Conservation (phyloP, 1,140 invertebrate species). For the Galleria mellonella region DNA sequence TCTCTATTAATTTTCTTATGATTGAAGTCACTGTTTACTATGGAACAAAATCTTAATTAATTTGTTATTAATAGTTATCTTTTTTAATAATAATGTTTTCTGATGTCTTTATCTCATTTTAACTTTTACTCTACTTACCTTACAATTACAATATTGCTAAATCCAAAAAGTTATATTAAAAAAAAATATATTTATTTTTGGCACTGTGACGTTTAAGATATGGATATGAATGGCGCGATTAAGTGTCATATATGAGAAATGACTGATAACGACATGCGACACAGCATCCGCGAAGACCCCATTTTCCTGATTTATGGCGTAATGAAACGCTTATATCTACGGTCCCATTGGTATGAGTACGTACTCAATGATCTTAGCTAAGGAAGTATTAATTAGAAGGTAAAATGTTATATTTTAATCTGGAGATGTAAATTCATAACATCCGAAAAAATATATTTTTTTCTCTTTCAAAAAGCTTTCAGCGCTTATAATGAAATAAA, state of each 20-base stretch:
- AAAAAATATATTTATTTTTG: too few species aligned
- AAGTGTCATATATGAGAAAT: conserved; percentile 17
- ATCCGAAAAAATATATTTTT: background rate
- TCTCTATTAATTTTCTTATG: too few species aligned
- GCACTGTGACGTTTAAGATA: too few species aligned
- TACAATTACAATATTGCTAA: too few species aligned
- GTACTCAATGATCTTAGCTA: background rate
- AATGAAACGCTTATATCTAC: conserved; percentile 5
- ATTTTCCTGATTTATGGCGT: conserved; percentile 41
- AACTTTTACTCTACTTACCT: too few species aligned
- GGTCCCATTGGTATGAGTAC: background rate
- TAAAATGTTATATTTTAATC: background rate
- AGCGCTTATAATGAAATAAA: conserved; percentile 25
- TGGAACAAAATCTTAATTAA: too few species aligned
- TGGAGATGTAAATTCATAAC: background rate
- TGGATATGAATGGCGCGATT: too few species aligned
- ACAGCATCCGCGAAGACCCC: conserved; percentile 23
- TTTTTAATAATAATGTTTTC: too few species aligned
- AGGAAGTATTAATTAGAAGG: background rate
- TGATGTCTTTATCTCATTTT: too few species aligned
- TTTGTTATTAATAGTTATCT: too few species aligned
- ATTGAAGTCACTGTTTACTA: too few species aligned
- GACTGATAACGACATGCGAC: conserved; percentile 29
- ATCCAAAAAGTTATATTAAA: too few species aligned
- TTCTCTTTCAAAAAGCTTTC: conserved; percentile 1